Evolutionary conservation across 2,888 invertebrate species (phyloP), one percentile per base, ranked within the genome.

Genomic region (Machimus rusticus): DNA sequence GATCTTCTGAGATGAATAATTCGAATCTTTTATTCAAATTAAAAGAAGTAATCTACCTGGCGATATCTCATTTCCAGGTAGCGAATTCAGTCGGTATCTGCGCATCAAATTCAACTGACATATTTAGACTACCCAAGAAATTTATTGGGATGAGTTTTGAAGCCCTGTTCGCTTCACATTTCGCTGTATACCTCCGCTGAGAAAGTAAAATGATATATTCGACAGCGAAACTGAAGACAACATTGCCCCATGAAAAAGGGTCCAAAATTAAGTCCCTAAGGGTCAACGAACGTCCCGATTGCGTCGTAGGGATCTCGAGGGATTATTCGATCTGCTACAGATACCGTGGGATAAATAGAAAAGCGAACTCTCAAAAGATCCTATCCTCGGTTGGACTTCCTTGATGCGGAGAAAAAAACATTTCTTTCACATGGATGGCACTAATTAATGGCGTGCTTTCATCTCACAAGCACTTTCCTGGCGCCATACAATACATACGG

Each of bases 291-390:
- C 78, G 78, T 78, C 78, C 23, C 43, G 14, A 39, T 43, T 46
- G n/a, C 39, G 23, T 43, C 19, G 28, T 23, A 78, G 78, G 78
- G 78, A 43, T 78, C 46, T 78, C 39, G 28, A 39, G 78, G 78
- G 78, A 78, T 78, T 78, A 78, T 78, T 78, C 43, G 43, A 78
- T 46, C 16, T 78, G 43, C 43, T 78, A 78, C 78, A 46, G 78
- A 78, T 78, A 78, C 78, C 78, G 43, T 78, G 78, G 78, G 78
- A 78, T 78, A 78, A 78, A 78, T 46, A 78, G 43, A 46, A 39
- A 78, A 19, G 43, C 1, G 28, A 43, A 19, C 6, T 78, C 23
- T 14, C 78, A 78, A 43, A 78, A 78, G 37, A 43, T 78, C 78
- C 78, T 23, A 28, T 78, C 46, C 43, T 6, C 43, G 37, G 34